Percentiles rank a stretch among this genome's conserved stretches.
phyloP scores from a whole-genome alignment of 2,113 vertebrate genomes.

The Oryzias melastigma region DNA sequence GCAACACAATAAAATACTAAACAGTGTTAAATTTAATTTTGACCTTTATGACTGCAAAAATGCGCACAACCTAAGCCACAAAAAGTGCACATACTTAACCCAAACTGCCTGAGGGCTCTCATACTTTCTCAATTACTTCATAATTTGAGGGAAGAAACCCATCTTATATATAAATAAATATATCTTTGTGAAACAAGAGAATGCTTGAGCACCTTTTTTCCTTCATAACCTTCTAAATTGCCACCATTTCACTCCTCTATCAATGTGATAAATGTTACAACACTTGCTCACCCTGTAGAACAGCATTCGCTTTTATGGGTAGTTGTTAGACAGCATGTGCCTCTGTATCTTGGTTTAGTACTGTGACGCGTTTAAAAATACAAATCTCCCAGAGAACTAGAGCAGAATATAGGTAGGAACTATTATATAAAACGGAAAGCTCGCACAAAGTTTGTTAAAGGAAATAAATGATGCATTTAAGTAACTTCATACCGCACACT shows the following conservation, averaged over 20 bases:
- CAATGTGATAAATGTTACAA: conserved; percentile 63
- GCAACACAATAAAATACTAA: conserved; percentile 74
- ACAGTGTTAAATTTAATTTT: conserved; percentile 79
- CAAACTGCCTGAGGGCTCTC: conserved; percentile 74
- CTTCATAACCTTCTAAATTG: conserved; percentile 65
- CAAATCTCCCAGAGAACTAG: conserved; percentile 57
- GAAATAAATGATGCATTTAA: conserved; percentile 83
- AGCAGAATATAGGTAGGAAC: conserved; percentile 40
- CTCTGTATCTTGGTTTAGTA: conserved; percentile 43
- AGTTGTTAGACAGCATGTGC: conserved; percentile 70
- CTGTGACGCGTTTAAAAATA: conserved; percentile 61
- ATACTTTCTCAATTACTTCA: conserved; percentile 77
- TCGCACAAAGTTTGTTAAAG: conserved; percentile 69
- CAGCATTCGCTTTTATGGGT: conserved; percentile 57
- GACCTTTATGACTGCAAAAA: conserved; percentile 77
- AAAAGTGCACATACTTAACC: conserved; percentile 75
- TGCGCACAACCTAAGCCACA: conserved; percentile 61
- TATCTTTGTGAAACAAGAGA: conserved; percentile 67
- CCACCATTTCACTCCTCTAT: conserved; percentile 55
- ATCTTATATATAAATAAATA: conserved; percentile 63
- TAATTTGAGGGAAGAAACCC: conserved; percentile 40
- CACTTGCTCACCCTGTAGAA: conserved; percentile 56
- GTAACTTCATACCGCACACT: conserved; percentile 74
- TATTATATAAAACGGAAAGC: conserved; percentile 48
- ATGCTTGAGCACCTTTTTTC: conserved; percentile 56